phyloP scores from a whole-genome alignment of 37 sponge, comb jelly and placozoan species.

The Crambe crambe region DNA sequence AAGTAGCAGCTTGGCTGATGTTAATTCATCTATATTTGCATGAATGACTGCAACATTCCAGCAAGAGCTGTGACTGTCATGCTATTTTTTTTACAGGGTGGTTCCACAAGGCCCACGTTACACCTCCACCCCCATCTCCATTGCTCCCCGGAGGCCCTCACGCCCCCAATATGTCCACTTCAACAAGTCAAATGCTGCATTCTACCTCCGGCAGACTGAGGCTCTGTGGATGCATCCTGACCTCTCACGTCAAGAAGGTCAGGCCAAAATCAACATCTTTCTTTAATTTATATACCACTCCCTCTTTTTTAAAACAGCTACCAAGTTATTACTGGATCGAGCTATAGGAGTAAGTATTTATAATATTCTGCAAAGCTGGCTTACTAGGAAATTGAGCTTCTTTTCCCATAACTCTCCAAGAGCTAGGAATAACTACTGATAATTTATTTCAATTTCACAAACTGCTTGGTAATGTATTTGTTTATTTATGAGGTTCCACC shows the following conservation, averaged over 20 bases:
- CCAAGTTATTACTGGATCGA: constrained; percentile 48
- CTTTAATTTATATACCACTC: neutral
- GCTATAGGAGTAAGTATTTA: constrained; percentile 66
- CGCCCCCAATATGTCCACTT: constrained; percentile 38
- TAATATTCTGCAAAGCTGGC: neutral
- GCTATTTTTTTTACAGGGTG: neutral
- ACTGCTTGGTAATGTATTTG: neutral
- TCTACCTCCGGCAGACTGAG: constrained; percentile 49
- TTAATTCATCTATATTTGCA: too few relatives aligned
- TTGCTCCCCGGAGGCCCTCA: constrained; percentile 22
- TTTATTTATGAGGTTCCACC: neutral
- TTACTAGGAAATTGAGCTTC: neutral
- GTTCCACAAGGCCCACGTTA: neutral
- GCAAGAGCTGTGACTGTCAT: neutral
- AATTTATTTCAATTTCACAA: neutral
- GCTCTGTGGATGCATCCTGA: constrained; percentile 35
- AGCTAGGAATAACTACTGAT: too few relatives aligned
- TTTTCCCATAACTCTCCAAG: too few relatives aligned
- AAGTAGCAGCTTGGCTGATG: too few relatives aligned
- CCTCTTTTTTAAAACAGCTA: constrained; percentile 26
- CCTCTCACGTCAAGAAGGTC: constrained; percentile 49
- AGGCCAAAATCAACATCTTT: neutral
- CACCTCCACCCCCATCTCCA: neutral
- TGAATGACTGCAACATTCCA: too few relatives aligned
- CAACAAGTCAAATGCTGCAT: constrained; percentile 36